Evolutionary conservation across 1,140 invertebrate genomes (phyloP), one percentile per base, ranked within the genome.

Genomic region (Ganaspis sp.): DNA sequence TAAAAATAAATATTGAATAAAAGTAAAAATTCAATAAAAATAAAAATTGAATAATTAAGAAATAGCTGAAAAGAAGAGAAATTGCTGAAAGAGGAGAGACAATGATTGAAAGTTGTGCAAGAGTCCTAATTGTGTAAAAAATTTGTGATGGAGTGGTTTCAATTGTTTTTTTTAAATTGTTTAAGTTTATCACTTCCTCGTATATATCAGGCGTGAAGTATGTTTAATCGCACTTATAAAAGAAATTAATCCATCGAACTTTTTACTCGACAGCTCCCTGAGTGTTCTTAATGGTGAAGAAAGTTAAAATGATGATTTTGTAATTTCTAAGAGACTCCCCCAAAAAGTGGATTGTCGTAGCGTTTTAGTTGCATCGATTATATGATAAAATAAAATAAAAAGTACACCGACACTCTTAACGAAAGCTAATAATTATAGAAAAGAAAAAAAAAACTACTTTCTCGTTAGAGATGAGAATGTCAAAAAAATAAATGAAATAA

Each of bases 361-460:
- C 49, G 49, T 64, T 64, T n/a, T 6, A 26, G 21, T 64, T 64
- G 54, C 12, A 64, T 64, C 26, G 23, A 64, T 64, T 12, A 23
- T 45, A 45, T 15, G 42, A 64, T 26, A 4, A 29, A 64, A 15
- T 9, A 64, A 26, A 9, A 64, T 12, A 64, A 64, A 15, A 58
- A 58, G 21, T 64, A 64, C 26, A n/a, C 54, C 11, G 23, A 26
- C 54, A 64, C 54, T 64, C 54, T 64, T 64, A 64, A 64, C 54
- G 54, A 64, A 64, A 64, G 54, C 54, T 23, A 26, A 64, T 64
- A 29, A 64, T 23, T 4, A 29, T 4, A 64, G 9, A 29, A 4
- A 23, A 4, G 0, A 15, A 15, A 45, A 45, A n/a, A 45, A 45
- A 45, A 45, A 45, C 42, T n/a, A n/a, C n/a, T n/a, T n/a, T n/a